Evolutionary conservation across 2,797 vertebrate genomes (phyloP).

Genomic region (Bradypus variegatus): DNA sequence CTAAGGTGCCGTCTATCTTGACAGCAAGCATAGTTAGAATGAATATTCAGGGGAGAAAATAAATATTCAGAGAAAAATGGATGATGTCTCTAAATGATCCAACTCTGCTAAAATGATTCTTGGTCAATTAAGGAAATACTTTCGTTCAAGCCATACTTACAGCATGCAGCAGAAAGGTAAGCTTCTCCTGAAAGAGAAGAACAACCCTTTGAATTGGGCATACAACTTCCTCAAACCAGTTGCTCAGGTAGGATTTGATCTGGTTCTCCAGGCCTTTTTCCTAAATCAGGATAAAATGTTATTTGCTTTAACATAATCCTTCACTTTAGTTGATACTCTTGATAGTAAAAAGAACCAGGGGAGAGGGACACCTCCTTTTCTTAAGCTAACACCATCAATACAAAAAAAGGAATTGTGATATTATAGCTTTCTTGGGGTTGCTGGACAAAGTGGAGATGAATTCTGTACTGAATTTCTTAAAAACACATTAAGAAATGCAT

Average conservation of each 20-base stretch:
- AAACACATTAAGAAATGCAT: not conserved
- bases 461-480: not conserved
- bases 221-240: constrained; percentile 91
- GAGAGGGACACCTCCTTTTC: not conserved
- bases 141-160: constrained; percentile 77
- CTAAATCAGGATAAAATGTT: constrained; percentile 70
- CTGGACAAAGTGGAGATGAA: not conserved
- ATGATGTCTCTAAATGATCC: constrained; percentile 13
- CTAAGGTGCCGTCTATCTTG: not conserved
- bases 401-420: not conserved
- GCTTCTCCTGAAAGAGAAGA: constrained; percentile 86
- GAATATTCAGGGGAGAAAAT: not conserved
- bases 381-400: not conserved
- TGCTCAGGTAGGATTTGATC: constrained; percentile 81
- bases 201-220: constrained; percentile 92
- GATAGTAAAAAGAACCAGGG: not conserved
- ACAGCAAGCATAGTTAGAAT: not conserved
- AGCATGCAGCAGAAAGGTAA: constrained; percentile 88
- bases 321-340: not conserved
- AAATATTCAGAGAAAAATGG: constrained; percentile 34
- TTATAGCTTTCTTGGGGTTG: not conserved
- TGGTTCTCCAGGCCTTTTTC: constrained; percentile 79
- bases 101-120: not conserved
- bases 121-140: not conserved
- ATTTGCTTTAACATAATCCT: constrained; percentile 2